Evolutionary conservation across 1,140 invertebrate genomes (phyloP).

Genomic region (Teleopsis dalmanni): DNA sequence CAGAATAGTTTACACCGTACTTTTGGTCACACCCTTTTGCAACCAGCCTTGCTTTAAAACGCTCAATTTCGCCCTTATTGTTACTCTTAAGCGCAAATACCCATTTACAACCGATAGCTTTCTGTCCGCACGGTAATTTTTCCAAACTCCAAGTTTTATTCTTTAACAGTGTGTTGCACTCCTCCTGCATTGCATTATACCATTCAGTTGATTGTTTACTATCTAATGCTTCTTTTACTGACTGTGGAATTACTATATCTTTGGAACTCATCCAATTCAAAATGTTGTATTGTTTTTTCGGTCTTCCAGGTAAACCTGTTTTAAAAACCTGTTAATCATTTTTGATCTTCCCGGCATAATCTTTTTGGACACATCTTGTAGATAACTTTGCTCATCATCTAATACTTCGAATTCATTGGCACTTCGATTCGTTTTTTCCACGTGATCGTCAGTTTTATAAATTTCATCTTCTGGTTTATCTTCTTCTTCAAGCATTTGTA

Average conservation of each 20-base stretch:
- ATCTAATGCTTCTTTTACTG: not conserved
- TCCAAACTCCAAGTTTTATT: constrained; percentile 11
- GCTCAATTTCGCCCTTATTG: constrained; percentile 1
- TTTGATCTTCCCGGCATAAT: not conserved
- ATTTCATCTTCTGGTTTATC: not conserved
- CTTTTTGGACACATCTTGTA: not conserved
- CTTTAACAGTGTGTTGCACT: constrained; percentile 15
- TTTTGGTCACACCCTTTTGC: constrained; percentile 36
- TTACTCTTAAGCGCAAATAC: constrained; percentile 4
- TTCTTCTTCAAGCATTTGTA: not conserved
- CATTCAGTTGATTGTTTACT: constrained; percentile 9
- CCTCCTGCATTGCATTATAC: constrained; percentile 17
- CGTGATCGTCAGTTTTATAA: not conserved
- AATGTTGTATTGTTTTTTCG: not conserved
- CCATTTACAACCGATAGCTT: constrained; percentile 5
- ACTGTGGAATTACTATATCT: not conserved
- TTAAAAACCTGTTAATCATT: not conserved
- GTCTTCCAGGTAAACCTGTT: not conserved
- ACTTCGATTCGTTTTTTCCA: not conserved
- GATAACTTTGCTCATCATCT: not conserved
- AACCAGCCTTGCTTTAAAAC: constrained; percentile 44
- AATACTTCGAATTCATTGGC: not conserved
- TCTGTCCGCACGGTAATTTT: constrained; percentile 8
- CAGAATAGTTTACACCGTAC: constrained; percentile 36
- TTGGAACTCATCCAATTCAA: not conserved